Evolutionary conservation across 2,797 vertebrate genomes (phyloP).

Genomic region (Odontamblyopus lacepedii): DNA sequence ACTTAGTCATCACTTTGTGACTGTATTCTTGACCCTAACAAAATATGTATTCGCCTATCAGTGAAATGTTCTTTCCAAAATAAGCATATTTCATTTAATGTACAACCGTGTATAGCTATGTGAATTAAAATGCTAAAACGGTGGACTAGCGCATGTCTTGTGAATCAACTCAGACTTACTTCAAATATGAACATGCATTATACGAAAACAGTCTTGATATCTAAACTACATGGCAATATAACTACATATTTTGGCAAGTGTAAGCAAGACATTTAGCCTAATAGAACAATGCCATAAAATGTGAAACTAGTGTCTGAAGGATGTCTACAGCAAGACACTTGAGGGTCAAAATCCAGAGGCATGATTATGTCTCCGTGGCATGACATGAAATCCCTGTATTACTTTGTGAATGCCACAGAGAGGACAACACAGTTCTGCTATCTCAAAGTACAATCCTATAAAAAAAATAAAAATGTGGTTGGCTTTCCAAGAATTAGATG

Average conservation of each 20-base stretch:
- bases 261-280: not conserved
- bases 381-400: not conserved
- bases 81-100: not conserved
- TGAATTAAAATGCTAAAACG: not conserved
- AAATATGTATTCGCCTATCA: too few relatives aligned
- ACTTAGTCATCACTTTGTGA: conserved; percentile 19
- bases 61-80: not conserved
- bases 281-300: not conserved
- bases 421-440: not conserved
- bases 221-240: too few relatives aligned
- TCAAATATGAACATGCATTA: too few relatives aligned
- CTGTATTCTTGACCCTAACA: too few relatives aligned
- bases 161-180: too few relatives aligned
- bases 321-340: not conserved
- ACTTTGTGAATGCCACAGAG: not conserved
- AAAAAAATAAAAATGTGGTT: not conserved
- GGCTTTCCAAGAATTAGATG: not conserved
- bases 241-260: not conserved
- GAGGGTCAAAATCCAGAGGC: not conserved
- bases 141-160: not conserved
- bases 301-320: not conserved
- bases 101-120: not conserved
- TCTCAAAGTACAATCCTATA: not conserved
- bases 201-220: too few relatives aligned
- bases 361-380: not conserved